Evolutionary conservation across 2,113 vertebrate genomes (phyloP).

Genomic region (Sialia sialis): DNA sequence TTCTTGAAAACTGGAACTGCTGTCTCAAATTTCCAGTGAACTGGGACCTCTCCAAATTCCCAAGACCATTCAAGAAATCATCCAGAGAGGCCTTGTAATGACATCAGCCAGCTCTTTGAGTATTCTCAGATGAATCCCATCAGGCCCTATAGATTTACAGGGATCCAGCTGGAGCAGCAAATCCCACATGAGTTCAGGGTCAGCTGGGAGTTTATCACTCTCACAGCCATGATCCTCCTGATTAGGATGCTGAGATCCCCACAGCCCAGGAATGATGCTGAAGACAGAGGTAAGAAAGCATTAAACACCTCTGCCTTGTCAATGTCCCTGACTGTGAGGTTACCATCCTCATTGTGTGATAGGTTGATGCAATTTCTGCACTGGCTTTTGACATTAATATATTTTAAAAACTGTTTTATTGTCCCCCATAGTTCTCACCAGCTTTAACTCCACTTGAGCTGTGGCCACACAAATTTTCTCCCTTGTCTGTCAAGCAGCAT

Average conservation of each 20-base stretch:
- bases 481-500: background rate
- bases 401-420: background rate
- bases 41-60: background rate
- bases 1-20: background rate
- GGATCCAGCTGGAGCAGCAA: background rate
- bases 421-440: background rate
- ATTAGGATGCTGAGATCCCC: background rate
- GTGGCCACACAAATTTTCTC: background rate
- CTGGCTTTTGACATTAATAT: background rate
- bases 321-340: background rate
- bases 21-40: background rate
- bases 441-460: background rate
- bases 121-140: background rate
- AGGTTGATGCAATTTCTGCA: background rate
- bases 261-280: background rate
- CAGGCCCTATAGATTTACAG: background rate
- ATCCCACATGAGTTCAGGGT: background rate
- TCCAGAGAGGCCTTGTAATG: background rate
- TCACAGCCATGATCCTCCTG: background rate
- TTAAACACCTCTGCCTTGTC: background rate
- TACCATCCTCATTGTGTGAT: background rate
- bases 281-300: background rate
- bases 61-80: background rate
- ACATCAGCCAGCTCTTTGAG: background rate
- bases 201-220: background rate